Base-by-base conservation (phyloP, 1,140 invertebrate genomes). In the Charaxes varanes region DNA sequence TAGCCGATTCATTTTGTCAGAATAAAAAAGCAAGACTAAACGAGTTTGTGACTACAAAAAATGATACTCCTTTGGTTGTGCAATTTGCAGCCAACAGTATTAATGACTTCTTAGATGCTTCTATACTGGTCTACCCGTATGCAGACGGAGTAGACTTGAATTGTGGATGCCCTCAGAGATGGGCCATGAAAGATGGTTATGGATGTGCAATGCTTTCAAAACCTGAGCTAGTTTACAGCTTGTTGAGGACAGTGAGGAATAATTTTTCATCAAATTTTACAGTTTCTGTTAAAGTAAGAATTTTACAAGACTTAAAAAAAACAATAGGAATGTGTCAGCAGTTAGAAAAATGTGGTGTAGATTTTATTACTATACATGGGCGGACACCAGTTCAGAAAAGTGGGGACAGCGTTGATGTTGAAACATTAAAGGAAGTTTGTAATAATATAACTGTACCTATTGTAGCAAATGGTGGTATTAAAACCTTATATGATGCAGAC, bases 141-240 rank as follows among this genome's bases (percentile, higher is more conserved):
- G 90, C 90, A 30, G 91, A 95, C 88, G 97, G 97, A 12, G 91
- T 97, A 2, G 97, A 99, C 86, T 84, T 99, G 17, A 99, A 99
- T 71, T 98, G 97, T 87, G 97, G 97, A 4, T 99, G 97, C 65
- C 97, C 97, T 6, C 97, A 99, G 81, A 87, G 90, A 43, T 99
- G 96, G 96, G 97, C 96, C 0, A 92, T 95, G 69, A 88, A 92
- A 62, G 92, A 96, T 69, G 95, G 95, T 8, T 94, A 95, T 73
- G 97, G 97, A 5, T 93, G 93, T 57, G 90, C 91, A 51, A 73
- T 99, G 42, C 84, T 98, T 4, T 89, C 88, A 2, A 90, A 94
- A 60, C 96, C 97, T 13, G 90, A 98, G 57, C 42, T 93, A 4
- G 90, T 99, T 5, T 88, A 88, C 61, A 93, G 96, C 55, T 87